These are phyloP conservation scores for Rallus limicola DNA, from an alignment of 2,113 vertebrate genomes.

Conservation along the genomic window DNA sequence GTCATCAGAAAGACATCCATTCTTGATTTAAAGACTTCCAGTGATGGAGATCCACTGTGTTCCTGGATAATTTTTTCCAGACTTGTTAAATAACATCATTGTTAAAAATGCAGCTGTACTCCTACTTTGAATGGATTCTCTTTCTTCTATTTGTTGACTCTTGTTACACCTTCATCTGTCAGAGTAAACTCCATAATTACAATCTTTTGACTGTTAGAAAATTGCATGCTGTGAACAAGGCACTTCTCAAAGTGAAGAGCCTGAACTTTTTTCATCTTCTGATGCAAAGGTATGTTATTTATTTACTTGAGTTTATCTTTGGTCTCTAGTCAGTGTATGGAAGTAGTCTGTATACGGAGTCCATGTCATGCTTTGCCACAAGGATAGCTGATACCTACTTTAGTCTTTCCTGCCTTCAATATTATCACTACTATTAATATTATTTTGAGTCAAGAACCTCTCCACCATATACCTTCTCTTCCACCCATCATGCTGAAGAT, in stretches of 20 bases:
- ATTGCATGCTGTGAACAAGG: background rate
- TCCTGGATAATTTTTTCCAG: slow-evolving; percentile 10
- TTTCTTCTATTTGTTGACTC: background rate
- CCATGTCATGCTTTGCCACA: background rate
- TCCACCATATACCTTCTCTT: background rate
- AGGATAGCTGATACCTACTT: background rate
- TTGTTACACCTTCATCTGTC: background rate
- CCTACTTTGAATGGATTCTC: background rate
- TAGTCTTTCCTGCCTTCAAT: background rate
- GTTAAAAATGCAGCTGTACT: slow-evolving; percentile 4
- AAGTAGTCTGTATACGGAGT: background rate
- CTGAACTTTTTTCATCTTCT: background rate
- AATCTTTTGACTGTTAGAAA: background rate
- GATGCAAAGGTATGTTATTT: background rate
- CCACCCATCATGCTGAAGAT: background rate
- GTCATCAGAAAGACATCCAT: slow-evolving; percentile 4
- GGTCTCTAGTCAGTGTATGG: background rate
- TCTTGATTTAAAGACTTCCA: slow-evolving; percentile 49
- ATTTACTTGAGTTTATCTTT: background rate
- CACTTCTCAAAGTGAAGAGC: background rate
- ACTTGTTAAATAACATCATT: slow-evolving; percentile 28
- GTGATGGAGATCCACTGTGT: background rate
- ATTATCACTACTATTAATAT: background rate
- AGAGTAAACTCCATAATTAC: background rate
- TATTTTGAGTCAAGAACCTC: background rate